Evolutionary conservation across 2,113 vertebrate genomes (phyloP).

Genomic region (Centropristis striata): DNA sequence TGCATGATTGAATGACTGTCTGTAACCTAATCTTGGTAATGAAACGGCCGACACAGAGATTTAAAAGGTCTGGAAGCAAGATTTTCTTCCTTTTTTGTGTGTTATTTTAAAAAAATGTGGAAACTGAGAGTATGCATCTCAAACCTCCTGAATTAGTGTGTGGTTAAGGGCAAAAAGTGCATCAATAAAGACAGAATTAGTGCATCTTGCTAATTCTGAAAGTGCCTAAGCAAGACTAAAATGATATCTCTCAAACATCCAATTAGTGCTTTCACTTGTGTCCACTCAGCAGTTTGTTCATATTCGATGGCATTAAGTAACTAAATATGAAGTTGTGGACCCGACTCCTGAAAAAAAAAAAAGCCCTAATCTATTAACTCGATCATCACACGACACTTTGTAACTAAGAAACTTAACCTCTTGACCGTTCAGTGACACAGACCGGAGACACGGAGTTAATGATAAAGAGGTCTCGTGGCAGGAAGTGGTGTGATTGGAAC

Average conservation of each 20-base stretch:
- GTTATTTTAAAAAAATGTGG: conserved; percentile 5
- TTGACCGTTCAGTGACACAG: conserved; percentile 44
- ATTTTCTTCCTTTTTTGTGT: conserved; percentile 4
- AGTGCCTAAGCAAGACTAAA: conserved; percentile 48
- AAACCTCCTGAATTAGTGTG: conserved; percentile 27
- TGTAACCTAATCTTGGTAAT: conserved; percentile 58
- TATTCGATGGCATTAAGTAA: conserved; percentile 60
- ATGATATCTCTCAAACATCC: conserved; percentile 53
- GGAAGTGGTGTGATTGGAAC: conserved; percentile 51
- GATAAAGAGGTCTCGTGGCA: conserved; percentile 72
- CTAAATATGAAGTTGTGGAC: conserved; percentile 60
- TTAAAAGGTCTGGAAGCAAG: conserved; percentile 31
- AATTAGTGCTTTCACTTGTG: conserved; percentile 61
- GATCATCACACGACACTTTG: conserved; percentile 54
- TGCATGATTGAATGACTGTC: conserved; percentile 51
- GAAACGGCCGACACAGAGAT: conserved; percentile 41
- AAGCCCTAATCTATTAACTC: conserved; percentile 77
- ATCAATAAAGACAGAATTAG: conserved; percentile 52
- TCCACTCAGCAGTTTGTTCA: conserved; percentile 71
- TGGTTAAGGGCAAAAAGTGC: conserved; percentile 9
- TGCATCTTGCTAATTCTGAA: conserved; percentile 44
- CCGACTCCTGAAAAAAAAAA: conserved; percentile 44
- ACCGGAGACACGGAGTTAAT: conserved; percentile 71
- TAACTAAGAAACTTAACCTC: conserved; percentile 69
- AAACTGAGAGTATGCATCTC: conserved; percentile 15